Base-by-base conservation (phyloP, 92 coral and sea anemone genomes). In the Parazoanthus darwini region DNA sequence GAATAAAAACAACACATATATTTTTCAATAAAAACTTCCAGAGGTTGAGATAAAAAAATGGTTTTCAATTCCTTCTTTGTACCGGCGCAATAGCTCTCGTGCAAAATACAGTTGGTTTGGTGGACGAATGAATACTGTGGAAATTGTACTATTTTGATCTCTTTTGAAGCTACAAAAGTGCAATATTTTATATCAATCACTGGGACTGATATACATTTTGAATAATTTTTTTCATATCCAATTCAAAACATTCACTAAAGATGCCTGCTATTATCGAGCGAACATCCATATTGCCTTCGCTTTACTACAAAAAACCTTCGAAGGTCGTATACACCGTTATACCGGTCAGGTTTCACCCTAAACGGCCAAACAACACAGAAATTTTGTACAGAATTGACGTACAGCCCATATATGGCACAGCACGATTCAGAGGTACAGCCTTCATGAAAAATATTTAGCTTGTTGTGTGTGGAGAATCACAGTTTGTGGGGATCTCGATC, bases 241-340 rank as follows among this genome's bases (percentile, higher is more conserved):
- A 76, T 25, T 20, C 58, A 4, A 25, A 79, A 46, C 14, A 29
- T 46, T 79, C n/a, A 22, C 65, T 13, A 0, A 29, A 79, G 82
- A 79, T 79, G 82, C 63, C 82, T 56, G 20, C 66, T n/a, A 23
- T 50, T 79, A 26, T 46, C 13, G 65, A 79, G 63, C 59, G 67
- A 48, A n/a, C 23, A 54, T n/a, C 67, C 43, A n/a, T 0, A 23
- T 44, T 79, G 35, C 82, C 82, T 25, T 46, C 67, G 38, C 18
- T 79, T 25, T 46, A 44, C 63, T n/a, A 23, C 42, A 79, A 54
- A 25, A 44, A 44, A 26, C 82, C 39, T 23, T 50, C 37, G 42
- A 15, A 56, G 8, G 67, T 79, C 22, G 67, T 79, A 29, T 79
- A 25, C 20, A 50, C 43, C 38, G 82, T 79, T 44, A 48, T 33